phyloP scores from a whole-genome alignment of 1,140 invertebrate species.

The Heliconius nattereri region DNA sequence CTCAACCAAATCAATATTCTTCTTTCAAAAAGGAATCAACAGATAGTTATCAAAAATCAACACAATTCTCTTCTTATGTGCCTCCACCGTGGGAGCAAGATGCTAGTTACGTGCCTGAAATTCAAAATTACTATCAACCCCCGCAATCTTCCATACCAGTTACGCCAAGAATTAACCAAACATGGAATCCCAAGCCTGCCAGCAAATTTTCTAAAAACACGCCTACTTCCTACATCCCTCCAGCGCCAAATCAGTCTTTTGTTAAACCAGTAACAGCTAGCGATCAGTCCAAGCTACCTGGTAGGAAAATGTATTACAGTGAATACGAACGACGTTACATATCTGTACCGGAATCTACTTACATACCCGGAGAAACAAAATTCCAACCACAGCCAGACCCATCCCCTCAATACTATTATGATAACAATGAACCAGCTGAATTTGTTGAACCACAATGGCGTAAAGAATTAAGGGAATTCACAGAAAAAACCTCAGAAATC shows the following conservation, averaged over 20 bases:
- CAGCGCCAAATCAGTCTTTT: constrained; percentile 74
- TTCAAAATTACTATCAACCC: constrained; percentile 58
- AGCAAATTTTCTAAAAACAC: constrained; percentile 63
- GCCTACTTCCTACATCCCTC: constrained; percentile 68
- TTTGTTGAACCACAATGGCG: constrained; percentile 74
- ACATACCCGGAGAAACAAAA: constrained; percentile 68
- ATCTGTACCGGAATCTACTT: constrained; percentile 72
- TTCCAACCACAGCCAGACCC: constrained; percentile 69
- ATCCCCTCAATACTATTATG: constrained; percentile 73
- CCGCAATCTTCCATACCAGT: constrained; percentile 44
- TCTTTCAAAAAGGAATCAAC: constrained; percentile 52
- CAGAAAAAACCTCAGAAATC: constrained; percentile 65
- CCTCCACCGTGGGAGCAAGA: constrained; percentile 77
- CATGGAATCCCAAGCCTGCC: constrained; percentile 55
- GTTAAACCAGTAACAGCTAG: constrained; percentile 56
- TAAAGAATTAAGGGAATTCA: constrained; percentile 77
- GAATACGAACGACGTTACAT: constrained; percentile 76
- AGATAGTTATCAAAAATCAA: constrained; percentile 59
- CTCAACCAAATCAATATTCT: constrained; percentile 61
- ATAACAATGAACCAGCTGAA: constrained; percentile 68
- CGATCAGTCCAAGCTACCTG: constrained; percentile 58
- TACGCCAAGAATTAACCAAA: constrained; percentile 44
- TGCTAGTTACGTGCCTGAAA: constrained; percentile 55
- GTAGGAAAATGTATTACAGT: constrained; percentile 74
- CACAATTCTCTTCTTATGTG: constrained; percentile 69